phyloP scores from a whole-genome alignment of 2,888 invertebrate genomes.

The Clusia tigrina region DNA sequence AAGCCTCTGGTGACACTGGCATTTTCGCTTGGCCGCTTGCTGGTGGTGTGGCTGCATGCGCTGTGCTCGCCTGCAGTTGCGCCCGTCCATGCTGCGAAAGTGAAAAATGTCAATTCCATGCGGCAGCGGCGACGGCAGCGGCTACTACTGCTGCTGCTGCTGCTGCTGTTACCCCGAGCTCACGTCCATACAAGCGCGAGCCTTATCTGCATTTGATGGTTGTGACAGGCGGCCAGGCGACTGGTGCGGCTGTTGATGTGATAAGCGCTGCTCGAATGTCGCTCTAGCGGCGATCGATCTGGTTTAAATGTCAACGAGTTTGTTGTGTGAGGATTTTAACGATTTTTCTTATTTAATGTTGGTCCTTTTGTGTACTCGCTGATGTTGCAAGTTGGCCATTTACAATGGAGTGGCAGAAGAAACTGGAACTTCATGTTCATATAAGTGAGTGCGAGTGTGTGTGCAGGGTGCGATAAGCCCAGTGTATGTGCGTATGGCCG shows the following conservation, averaged over 20 bases:
- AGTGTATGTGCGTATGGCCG: not conserved
- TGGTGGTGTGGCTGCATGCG: slow-evolving; percentile 1
- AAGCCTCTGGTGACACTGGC: not conserved
- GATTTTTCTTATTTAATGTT: slow-evolving; percentile 3
- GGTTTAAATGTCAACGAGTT: slow-evolving; percentile 18
- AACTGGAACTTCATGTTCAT: not conserved
- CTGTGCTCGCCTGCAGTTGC: not conserved
- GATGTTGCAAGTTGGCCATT: slow-evolving; percentile 12
- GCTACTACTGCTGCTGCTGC: no score
- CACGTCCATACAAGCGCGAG: no score
- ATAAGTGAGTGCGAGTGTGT: not conserved
- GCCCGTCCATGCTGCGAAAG: not conserved
- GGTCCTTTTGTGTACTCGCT: slow-evolving; percentile 1
- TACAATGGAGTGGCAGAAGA: not conserved
- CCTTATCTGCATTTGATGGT: slow-evolving; percentile 32
- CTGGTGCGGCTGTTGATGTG: slow-evolving; percentile 10
- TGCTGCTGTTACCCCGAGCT: no score
- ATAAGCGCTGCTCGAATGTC: slow-evolving; percentile 15
- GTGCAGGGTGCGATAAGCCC: no score
- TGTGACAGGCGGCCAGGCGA: slow-evolving; percentile 8
- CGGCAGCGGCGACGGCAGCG: not conserved
- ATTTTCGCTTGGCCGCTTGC: not conserved
- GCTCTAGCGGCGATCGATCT: slow-evolving; percentile 14
- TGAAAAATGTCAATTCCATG: slow-evolving; percentile 28
- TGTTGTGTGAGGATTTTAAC: slow-evolving; percentile 9